Evolutionary conservation across 1,140 invertebrate species (phyloP).

Genomic region (Phymorhynchus buccinoides): DNA sequence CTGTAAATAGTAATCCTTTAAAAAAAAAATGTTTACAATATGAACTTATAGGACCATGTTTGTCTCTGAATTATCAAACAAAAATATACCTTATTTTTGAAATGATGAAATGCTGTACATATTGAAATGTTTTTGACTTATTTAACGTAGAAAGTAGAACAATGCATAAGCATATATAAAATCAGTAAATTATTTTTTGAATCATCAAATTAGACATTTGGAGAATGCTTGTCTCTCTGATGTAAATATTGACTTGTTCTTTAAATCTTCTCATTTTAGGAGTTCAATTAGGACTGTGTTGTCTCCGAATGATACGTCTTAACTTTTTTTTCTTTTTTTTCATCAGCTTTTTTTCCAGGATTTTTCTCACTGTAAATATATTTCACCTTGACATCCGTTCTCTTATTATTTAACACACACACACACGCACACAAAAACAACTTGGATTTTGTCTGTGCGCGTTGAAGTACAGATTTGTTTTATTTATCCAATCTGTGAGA

Average conservation of each 20-base stretch:
- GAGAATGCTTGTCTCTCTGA: not conserved
- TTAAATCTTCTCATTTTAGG: not conserved
- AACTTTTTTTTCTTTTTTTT: not conserved
- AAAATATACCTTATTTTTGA: not conserved
- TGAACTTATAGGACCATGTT: not conserved
- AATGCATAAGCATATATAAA: not conserved
- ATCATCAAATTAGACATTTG: not conserved
- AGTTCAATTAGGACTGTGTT: not conserved
- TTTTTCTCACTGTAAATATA: not conserved
- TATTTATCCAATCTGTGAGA: not conserved
- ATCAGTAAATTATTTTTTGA: conserved; percentile 9
- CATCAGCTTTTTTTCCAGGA: not conserved
- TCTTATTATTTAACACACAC: too few relatives aligned
- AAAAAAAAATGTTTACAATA: too few relatives aligned
- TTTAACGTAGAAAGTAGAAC: conserved; percentile 1
- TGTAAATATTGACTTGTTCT: conserved; percentile 12
- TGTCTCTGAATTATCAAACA: not conserved
- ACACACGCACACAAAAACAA: too few relatives aligned
- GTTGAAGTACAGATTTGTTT: not conserved
- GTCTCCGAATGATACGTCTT: not conserved
- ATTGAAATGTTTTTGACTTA: not conserved
- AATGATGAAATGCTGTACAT: conserved; percentile 4
- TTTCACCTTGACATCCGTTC: too few relatives aligned
- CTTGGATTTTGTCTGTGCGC: conserved; percentile 1
- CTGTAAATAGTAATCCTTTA: not conserved